Percentiles rank a stretch among this genome's conserved stretches.
These are phyloP conservation scores for Tinea trinotella DNA, from an alignment of 2,888 invertebrate species.

Conservation along the genomic window DNA sequence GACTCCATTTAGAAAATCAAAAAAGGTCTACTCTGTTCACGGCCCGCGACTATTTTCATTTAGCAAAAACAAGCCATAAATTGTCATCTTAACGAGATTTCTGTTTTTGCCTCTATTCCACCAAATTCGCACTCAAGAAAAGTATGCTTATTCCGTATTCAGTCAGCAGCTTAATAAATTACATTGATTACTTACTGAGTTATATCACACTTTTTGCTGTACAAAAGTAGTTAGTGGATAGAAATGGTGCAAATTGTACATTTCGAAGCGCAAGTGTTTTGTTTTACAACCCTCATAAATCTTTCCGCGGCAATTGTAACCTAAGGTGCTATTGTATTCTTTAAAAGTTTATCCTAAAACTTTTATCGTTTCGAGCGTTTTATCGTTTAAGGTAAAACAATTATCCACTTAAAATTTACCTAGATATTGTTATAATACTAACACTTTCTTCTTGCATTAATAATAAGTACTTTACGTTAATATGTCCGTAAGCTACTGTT, in stretches of 20 bases:
- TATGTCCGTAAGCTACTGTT: not conserved
- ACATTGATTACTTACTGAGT: not conserved
- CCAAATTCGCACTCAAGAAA: constrained; percentile 13
- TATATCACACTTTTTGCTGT: not conserved
- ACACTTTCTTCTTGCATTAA: not conserved
- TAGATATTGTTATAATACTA: not conserved
- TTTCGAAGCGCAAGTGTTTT: not conserved
- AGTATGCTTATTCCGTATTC: not conserved
- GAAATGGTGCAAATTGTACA: constrained; percentile 1
- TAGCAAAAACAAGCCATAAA: constrained; percentile 73
- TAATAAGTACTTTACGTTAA: too few relatives aligned
- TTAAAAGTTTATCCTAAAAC: not conserved
- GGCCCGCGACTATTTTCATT: constrained; percentile 69
- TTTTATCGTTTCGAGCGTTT: not conserved
- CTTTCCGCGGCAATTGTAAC: not conserved
- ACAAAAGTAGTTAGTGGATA: not conserved
- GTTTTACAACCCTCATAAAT: not conserved
- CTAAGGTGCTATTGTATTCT: too few relatives aligned
- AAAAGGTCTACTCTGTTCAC: constrained; percentile 66
- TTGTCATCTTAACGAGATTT: constrained; percentile 73
- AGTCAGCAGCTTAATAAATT: constrained; percentile 14
- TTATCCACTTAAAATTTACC: not conserved
- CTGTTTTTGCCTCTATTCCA: constrained; percentile 54
- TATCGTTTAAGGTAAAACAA: not conserved
- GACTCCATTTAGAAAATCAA: constrained; percentile 73